Evolutionary conservation across 2,888 invertebrate genomes (phyloP).

Genomic region (Tiliacea aurago): DNA sequence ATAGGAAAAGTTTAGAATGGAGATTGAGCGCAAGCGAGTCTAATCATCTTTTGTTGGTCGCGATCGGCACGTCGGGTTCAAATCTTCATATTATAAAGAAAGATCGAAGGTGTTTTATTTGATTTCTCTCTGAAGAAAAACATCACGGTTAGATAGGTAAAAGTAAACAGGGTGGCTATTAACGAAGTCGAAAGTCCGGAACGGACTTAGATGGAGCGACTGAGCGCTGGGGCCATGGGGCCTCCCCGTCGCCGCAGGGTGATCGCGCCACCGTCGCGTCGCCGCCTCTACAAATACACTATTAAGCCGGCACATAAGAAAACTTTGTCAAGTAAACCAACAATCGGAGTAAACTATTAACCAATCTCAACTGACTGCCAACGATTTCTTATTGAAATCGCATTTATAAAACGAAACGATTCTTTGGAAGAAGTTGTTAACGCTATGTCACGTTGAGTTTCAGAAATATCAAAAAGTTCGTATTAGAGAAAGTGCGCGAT

Average conservation of each 20-base stretch:
- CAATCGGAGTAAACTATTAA: slow-evolving; percentile 70
- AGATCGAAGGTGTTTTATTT: slow-evolving; percentile 57
- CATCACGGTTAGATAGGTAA: slow-evolving; percentile 65
- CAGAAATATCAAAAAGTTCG: slow-evolving; percentile 65
- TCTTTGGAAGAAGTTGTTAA: slow-evolving; percentile 38
- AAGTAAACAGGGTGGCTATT: slow-evolving; percentile 72
- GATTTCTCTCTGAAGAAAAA: slow-evolving; percentile 59
- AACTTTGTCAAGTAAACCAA: slow-evolving; percentile 77
- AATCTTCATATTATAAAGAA: slow-evolving; percentile 43
- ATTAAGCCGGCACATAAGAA: slow-evolving; percentile 75
- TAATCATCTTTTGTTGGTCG: slow-evolving; percentile 32
- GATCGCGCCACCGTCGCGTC: slow-evolving; percentile 68
- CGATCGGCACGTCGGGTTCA: slow-evolving; percentile 4
- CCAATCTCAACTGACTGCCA: slow-evolving; percentile 61
- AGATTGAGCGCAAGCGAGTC: slow-evolving; percentile 19
- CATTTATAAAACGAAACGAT: slow-evolving; percentile 50
- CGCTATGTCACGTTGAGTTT: slow-evolving; percentile 41
- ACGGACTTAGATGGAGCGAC: slow-evolving; percentile 68
- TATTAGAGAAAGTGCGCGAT: slow-evolving; percentile 78
- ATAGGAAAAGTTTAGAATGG: slow-evolving; percentile 19
- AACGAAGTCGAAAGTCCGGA: slow-evolving; percentile 71
- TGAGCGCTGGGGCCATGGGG: slow-evolving; percentile 53
- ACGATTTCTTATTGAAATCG: slow-evolving; percentile 59
- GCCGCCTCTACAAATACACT: slow-evolving; percentile 75
- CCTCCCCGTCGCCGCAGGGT: slow-evolving; percentile 68